These are phyloP conservation scores for Hydrophis major DNA, from an alignment of 2,797 vertebrate genomes.

Conservation along the genomic window DNA sequence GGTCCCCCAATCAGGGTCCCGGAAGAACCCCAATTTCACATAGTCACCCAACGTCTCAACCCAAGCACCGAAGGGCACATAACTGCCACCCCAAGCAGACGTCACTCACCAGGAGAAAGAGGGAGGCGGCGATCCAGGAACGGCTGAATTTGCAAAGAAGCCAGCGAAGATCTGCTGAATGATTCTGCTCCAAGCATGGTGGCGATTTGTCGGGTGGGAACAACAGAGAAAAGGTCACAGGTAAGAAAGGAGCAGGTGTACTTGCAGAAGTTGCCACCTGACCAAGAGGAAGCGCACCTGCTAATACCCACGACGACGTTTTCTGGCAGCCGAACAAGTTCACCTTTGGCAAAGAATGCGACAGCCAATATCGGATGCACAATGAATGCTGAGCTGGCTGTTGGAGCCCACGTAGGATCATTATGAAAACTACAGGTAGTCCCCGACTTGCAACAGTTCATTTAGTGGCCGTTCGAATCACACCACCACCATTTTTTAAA, in stretches of 20 bases:
- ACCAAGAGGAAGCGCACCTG: no score
- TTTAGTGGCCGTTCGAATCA: neutral
- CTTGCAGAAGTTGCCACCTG: neutral
- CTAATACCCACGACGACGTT: neutral
- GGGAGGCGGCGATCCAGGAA: constrained; percentile 84
- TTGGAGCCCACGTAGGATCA: neutral
- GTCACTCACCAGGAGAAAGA: constrained; percentile 88
- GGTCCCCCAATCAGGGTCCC: neutral
- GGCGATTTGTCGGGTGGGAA: neutral
- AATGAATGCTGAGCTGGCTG: neutral
- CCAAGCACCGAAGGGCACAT: neutral
- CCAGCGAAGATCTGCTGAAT: constrained; percentile 91
- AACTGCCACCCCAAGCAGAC: neutral
- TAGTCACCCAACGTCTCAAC: neutral
- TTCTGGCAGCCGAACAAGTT: no score
- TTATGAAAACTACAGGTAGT: neutral
- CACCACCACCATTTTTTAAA: no score
- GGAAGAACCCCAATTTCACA: neutral
- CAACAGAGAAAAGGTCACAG: neutral
- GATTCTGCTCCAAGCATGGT: constrained; percentile 72
- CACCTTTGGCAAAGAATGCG: neutral
- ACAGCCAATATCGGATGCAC: neutral
- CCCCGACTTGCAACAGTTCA: neutral
- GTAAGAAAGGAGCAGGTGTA: neutral
- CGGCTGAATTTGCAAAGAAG: constrained; percentile 84